These are phyloP conservation scores for Loris lydekkerianus DNA, from an alignment of 2,797 vertebrate genomes.

Conservation along the genomic window DNA sequence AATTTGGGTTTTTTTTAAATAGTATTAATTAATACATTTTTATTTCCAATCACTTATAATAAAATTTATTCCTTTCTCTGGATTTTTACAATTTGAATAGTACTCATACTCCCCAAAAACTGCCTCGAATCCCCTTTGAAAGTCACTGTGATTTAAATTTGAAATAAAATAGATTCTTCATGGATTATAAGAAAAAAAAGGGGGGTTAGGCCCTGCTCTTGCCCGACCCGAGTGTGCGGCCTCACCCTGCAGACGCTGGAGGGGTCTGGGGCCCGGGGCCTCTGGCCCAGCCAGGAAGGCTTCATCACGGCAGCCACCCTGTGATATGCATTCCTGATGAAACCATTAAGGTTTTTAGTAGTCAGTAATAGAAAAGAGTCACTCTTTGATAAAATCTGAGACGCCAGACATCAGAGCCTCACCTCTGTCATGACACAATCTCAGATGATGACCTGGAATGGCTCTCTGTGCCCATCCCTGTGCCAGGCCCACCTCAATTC, in stretches of 20 bases:
- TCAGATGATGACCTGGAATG: background rate
- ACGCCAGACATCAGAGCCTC: background rate
- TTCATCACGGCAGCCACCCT: background rate
- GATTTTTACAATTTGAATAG: background rate
- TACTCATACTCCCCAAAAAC: background rate
- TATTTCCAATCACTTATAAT: constrained; percentile 8
- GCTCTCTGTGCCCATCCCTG: background rate
- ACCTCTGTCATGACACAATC: background rate
- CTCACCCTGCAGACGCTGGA: too few species aligned
- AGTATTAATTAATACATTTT: background rate
- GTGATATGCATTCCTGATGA: background rate
- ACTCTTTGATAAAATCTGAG: background rate
- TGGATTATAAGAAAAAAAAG: background rate
- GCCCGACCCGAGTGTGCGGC: background rate
- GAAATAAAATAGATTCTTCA: background rate
- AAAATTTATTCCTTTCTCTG: background rate
- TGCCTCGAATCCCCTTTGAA: background rate
- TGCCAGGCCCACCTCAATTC: background rate
- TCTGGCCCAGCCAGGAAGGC: background rate
- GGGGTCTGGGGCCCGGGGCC: background rate
- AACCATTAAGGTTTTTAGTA: background rate
- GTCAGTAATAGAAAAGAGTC: background rate
- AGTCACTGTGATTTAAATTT: background rate
- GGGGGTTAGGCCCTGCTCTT: background rate
- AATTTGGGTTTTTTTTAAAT: background rate